phyloP scores from a whole-genome alignment of 2,888 invertebrate genomes.

The Dynastes grantii region DNA sequence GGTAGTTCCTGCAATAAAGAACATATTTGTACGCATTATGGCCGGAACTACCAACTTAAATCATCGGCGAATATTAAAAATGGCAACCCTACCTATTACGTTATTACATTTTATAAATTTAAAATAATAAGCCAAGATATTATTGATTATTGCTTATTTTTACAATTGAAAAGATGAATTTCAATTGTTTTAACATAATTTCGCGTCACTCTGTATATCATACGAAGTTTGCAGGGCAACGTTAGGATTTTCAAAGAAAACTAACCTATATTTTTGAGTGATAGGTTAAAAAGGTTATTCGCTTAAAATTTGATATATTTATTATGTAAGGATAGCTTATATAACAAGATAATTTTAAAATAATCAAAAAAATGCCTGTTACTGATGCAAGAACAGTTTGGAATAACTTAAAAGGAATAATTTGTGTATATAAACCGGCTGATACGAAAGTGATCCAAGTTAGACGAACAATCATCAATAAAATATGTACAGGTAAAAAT shows the following conservation, averaged over 20 bases:
- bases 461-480: constrained; percentile 75
- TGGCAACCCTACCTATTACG: too few species aligned
- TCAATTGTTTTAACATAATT: too few species aligned
- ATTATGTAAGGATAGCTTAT: not conserved
- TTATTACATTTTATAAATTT: too few species aligned
- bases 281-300: not conserved
- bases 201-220: too few species aligned
- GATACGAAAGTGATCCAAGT: constrained; percentile 74
- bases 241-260: not conserved
- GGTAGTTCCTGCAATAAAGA: too few species aligned
- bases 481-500: constrained; percentile 79
- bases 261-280: not conserved
- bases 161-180: too few species aligned
- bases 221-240: too few species aligned
- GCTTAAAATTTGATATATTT: not conserved
- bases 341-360: not conserved
- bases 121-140: too few species aligned
- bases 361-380: constrained; percentile 66
- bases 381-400: constrained; percentile 76
- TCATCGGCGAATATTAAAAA: too few species aligned
- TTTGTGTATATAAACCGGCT: constrained; percentile 86
- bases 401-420: constrained; percentile 80
- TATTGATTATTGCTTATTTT: too few species aligned
- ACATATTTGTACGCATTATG: too few species aligned
- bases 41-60: too few species aligned